Percentiles rank a stretch among this genome's conserved stretches.
Evolutionary conservation across 2,797 vertebrate species (phyloP).

Genomic region (Poecilia wingei): DNA sequence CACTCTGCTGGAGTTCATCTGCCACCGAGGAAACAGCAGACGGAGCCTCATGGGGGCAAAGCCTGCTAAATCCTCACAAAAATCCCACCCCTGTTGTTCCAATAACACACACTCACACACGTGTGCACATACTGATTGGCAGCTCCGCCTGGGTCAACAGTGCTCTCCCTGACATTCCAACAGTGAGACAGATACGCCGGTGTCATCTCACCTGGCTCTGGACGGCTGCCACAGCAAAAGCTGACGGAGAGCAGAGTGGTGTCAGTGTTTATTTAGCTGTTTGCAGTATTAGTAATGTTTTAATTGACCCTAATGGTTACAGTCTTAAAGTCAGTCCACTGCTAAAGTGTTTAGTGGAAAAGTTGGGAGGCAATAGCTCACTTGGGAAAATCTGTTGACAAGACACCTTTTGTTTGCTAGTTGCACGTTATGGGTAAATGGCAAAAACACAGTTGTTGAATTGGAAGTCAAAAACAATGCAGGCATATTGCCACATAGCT

Average conservation of each 20-base stretch:
- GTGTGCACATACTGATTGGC: slow-evolving; percentile 75
- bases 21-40: slow-evolving; percentile 64
- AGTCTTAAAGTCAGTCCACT: slow-evolving; percentile 13
- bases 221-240: slow-evolving; percentile 54
- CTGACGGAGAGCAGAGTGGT: slow-evolving; percentile 48
- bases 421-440: not conserved
- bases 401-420: not conserved
- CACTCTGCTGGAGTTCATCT: slow-evolving; percentile 65
- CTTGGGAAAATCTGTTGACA: not conserved
- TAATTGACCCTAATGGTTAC: slow-evolving; percentile 60
- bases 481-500: not conserved
- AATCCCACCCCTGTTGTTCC: slow-evolving; percentile 22
- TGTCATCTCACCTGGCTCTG: slow-evolving; percentile 74
- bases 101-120: slow-evolving; percentile 50
- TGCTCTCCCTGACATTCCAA: slow-evolving; percentile 59
- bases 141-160: slow-evolving; percentile 80
- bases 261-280: slow-evolving; percentile 80
- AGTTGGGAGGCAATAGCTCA: not conserved
- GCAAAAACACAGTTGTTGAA: not conserved
- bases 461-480: not conserved
- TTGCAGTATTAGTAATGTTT: slow-evolving; percentile 51
- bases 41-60: slow-evolving; percentile 38
- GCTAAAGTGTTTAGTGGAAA: not conserved
- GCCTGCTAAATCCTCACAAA: slow-evolving; percentile 37
- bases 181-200: slow-evolving; percentile 65